Percentiles rank a stretch among this genome's conserved stretches.
phyloP scores from a whole-genome alignment of 2,113 vertebrate species.

The Myotis lucifugus region DNA sequence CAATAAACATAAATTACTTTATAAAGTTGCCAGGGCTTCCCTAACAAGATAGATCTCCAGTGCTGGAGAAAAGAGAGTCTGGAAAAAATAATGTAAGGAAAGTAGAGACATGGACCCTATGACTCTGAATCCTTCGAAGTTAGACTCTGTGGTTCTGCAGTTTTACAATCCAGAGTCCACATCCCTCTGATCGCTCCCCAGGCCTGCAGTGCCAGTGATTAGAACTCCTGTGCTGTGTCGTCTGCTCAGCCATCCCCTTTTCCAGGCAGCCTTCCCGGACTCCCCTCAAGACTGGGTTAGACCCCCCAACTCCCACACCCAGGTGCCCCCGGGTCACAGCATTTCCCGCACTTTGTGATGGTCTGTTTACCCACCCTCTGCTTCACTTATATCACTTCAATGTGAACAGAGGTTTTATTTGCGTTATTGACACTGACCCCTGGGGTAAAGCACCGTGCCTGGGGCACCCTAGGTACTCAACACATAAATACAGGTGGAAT shows the following conservation, averaged over 20 bases:
- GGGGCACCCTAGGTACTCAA: neutral
- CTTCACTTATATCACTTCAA: neutral
- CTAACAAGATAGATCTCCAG: neutral
- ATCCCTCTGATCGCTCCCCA: neutral
- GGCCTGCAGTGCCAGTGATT: neutral
- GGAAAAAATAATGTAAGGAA: neutral
- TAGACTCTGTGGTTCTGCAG: neutral
- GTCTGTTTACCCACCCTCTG: neutral
- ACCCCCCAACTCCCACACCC: neutral
- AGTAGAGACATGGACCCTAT: neutral
- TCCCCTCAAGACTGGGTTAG: no score
- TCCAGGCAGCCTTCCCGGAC: conserved; percentile 3
- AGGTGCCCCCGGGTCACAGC: neutral
- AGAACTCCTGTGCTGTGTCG: neutral
- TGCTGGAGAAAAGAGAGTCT: neutral
- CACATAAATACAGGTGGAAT: neutral
- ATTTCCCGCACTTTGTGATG: neutral
- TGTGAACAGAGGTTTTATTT: neutral
- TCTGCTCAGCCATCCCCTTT: neutral
- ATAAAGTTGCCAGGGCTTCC: neutral
- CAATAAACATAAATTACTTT: neutral
- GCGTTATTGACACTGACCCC: neutral
- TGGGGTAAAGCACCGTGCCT: neutral
- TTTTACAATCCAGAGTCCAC: neutral
- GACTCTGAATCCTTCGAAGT: neutral